Conservation (phyloP, 2,888 invertebrate genomes). For the Drosophila percnosoma region DNA sequence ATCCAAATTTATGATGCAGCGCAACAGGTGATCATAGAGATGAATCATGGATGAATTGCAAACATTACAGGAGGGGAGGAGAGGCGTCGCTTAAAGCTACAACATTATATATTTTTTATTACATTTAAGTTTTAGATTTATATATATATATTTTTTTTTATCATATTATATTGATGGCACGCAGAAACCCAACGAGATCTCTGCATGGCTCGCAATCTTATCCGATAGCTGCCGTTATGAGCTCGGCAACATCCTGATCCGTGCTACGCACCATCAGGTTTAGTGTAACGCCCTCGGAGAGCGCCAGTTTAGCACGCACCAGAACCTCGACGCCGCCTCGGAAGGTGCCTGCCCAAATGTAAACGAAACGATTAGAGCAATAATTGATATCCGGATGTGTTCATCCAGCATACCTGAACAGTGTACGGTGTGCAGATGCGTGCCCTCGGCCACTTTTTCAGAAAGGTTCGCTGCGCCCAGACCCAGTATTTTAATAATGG, state of each 20-base stretch:
- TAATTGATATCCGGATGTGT: background rate
- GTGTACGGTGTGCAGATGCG: constrained; percentile 91
- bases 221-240: constrained; percentile 94
- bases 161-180: constrained; percentile 65
- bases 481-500: constrained; percentile 92
- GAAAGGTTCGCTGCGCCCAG: constrained; percentile 93
- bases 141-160: constrained; percentile 28
- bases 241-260: constrained; percentile 93
- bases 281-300: constrained; percentile 94
- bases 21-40: background rate
- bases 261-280: constrained; percentile 95
- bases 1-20: constrained; percentile 15
- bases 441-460: constrained; percentile 93
- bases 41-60: constrained; percentile 12
- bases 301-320: constrained; percentile 92
- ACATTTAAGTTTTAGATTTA: constrained; percentile 39
- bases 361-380: background rate
- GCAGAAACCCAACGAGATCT: constrained; percentile 62
- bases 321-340: constrained; percentile 96
- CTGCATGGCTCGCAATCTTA: constrained; percentile 85
- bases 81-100: constrained; percentile 60
- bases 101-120: constrained; percentile 55
- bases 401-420: constrained; percentile 88
- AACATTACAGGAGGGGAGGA: constrained; percentile 19
- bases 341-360: constrained; percentile 88